These are phyloP conservation scores for Allolobophora icterica DNA, from an alignment of 2,888 invertebrate species.

Conservation along the genomic window DNA sequence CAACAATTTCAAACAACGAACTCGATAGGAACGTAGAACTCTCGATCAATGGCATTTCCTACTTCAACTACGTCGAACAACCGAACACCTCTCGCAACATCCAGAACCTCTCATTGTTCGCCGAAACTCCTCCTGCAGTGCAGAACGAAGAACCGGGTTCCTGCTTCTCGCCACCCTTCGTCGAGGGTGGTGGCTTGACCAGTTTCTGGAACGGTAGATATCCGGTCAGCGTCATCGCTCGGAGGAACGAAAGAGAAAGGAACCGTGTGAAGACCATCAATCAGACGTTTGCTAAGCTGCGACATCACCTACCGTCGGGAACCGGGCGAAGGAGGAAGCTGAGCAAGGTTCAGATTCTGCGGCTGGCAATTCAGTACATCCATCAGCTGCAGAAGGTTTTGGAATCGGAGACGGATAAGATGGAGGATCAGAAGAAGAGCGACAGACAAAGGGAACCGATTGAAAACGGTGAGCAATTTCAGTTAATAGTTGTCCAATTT, in stretches of 20 bases:
- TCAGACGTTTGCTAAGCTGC: conserved; percentile 57
- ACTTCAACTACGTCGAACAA: neutral
- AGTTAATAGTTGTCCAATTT: no score
- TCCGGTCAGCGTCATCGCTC: conserved; percentile 41
- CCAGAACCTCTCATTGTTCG: neutral
- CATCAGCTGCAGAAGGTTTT: conserved; percentile 51
- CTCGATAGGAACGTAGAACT: neutral
- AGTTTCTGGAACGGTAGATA: neutral
- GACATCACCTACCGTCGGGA: conserved; percentile 55
- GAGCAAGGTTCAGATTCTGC: conserved; percentile 62
- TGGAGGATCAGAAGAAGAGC: neutral
- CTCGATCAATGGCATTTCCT: neutral
- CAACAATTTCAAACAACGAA: neutral
- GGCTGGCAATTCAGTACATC: conserved; percentile 60
- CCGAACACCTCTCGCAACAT: neutral
- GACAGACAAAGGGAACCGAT: neutral
- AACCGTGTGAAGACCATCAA: conserved; percentile 62
- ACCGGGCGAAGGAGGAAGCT: conserved; percentile 58
- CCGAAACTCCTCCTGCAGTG: neutral
- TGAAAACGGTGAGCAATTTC: neutral
- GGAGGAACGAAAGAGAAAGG: conserved; percentile 61
- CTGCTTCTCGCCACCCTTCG: neutral
- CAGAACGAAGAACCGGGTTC: neutral
- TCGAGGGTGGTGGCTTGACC: neutral
- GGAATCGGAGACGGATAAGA: conserved; percentile 14